phyloP scores from a whole-genome alignment of 1,140 invertebrate genomes.

The Cyclina sinensis region DNA sequence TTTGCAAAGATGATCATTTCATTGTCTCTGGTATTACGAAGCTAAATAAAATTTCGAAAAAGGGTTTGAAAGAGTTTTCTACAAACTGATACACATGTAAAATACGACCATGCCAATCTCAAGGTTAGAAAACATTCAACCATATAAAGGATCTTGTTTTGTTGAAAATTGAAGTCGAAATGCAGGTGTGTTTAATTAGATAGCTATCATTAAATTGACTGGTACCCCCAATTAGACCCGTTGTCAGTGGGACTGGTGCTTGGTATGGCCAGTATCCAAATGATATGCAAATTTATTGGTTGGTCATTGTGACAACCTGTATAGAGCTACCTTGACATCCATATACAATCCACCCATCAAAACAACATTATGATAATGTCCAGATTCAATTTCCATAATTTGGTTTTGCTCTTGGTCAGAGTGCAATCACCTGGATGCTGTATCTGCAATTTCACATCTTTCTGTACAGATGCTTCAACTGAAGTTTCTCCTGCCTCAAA shows the following conservation, averaged over 20 bases:
- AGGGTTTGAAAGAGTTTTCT: no score
- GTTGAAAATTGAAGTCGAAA: neutral
- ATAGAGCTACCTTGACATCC: slow-evolving; percentile 1
- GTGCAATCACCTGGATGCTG: no score
- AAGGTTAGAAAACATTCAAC: no score
- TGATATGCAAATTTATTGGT: slow-evolving; percentile 9
- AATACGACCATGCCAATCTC: no score
- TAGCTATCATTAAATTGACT: neutral
- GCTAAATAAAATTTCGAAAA: no score
- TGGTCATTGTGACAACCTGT: slow-evolving; percentile 27
- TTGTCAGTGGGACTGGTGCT: neutral
- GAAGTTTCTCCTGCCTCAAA: no score
- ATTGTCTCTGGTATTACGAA: no score
- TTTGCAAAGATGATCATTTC: no score
- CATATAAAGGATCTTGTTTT: no score
- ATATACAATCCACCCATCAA: neutral
- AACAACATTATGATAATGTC: slow-evolving; percentile 8
- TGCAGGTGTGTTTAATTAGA: neutral
- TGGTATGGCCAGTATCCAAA: slow-evolving; percentile 1
- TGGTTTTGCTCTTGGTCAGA: neutral
- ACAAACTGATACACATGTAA: no score
- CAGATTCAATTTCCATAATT: slow-evolving; percentile 27
- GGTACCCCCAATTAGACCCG: neutral
- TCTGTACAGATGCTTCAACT: no score
- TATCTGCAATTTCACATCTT: no score